Conservation (phyloP, 1,140 invertebrate genomes). For the Sweltsa coloradensis region DNA sequence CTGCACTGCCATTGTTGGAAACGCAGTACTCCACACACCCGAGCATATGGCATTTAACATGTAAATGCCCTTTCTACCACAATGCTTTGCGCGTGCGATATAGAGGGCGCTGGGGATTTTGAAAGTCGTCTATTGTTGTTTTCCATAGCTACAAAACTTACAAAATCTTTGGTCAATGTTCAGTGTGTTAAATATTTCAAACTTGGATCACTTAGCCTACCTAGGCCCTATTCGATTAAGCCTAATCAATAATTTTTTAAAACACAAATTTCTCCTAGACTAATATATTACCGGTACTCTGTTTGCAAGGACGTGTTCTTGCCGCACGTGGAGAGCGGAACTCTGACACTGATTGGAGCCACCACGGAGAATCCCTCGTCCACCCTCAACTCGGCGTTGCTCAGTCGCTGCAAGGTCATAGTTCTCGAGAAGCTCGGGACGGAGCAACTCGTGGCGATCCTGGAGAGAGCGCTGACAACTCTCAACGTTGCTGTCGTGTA, state of each 20-base stretch:
- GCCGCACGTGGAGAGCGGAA: slow-evolving; percentile 67
- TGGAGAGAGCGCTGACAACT: slow-evolving; percentile 41
- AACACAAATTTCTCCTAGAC: background rate
- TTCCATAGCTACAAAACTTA: no score
- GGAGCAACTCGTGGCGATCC: slow-evolving; percentile 45
- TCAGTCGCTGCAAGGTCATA: slow-evolving; percentile 65
- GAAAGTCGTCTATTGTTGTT: no score
- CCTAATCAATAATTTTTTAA: no score
- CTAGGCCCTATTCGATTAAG: no score
- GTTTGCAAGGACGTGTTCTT: slow-evolving; percentile 70
- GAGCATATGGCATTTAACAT: no score
- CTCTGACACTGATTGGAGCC: slow-evolving; percentile 68
- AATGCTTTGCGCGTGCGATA: no score
- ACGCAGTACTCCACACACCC: no score
- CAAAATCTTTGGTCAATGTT: no score
- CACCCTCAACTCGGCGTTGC: slow-evolving; percentile 62
- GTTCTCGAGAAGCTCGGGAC: slow-evolving; percentile 56
- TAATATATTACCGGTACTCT: slow-evolving; percentile 16
- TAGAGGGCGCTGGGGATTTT: no score
- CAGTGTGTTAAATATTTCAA: background rate
- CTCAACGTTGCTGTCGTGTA: slow-evolving; percentile 27
- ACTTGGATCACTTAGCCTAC: no score
- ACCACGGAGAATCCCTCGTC: slow-evolving; percentile 86
- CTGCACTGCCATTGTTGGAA: no score
- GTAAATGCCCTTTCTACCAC: no score